Evolutionary conservation across 2,888 invertebrate species (phyloP), one percentile per base, ranked within the genome.

Genomic region (Brachyptera risi): DNA sequence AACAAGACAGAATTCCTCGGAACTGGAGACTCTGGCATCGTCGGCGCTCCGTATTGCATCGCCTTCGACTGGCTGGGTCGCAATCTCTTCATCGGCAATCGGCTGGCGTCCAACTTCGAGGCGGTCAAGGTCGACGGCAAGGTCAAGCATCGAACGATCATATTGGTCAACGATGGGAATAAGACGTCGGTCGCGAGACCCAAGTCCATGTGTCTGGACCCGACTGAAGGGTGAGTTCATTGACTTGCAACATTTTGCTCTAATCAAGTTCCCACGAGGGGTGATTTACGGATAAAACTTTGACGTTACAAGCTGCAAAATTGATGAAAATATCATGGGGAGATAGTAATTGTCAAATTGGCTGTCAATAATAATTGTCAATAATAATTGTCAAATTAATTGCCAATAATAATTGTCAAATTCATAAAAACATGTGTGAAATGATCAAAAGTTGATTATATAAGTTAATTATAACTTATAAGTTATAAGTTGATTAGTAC

Each of bases 51-150:
- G 0, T 90, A 91, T 35, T 85, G 92, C 0, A 84, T 99, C 40
- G 96, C 97, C 0, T 92, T 96, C 71, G 98, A 99, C 74, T 98
- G 98, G 97, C 80, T 97, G 21, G 96, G 97, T 2, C 81, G 96
- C 59, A 99, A 98, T 77, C 75, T 99, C 35, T 97, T 90, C 73
- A 87, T 97, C 74, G 95, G 93, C 24, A 97, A 96, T 71, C 84
- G 88, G 37, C 81, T 87, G 1, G 92, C 94, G 1, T 91, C 93
- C 59, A 96, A 94, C 67, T 90, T 98, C 65, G 96, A 96, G 76
- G 85, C 93, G 1, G 83, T 96, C 0, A 83, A 89, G 66, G 85
- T 92, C 1, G 93, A 94, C 70, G 91, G 93, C 0, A 90, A 92
- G 72, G 80, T 83, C 0, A 88, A 90, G 71, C 91, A 90, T 73